Percentiles rank a stretch among this genome's conserved stretches.
phyloP scores from a whole-genome alignment of 2,797 vertebrate genomes.

The Gephyroberyx darwinii region DNA sequence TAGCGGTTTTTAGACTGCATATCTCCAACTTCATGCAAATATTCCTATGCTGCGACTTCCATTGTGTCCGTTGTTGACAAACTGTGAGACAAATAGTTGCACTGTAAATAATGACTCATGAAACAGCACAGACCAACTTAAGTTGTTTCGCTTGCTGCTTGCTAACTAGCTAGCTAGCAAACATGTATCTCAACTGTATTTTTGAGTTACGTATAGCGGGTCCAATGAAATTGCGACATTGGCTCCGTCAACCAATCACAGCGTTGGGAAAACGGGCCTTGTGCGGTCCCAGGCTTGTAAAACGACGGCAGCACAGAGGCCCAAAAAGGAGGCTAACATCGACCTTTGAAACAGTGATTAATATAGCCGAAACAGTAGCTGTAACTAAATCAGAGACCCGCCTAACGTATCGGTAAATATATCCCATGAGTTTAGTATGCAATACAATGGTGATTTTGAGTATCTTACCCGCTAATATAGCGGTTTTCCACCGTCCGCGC shows the following conservation, averaged over 20 bases:
- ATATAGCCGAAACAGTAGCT: conserved; percentile 15
- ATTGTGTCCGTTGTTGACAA: background rate
- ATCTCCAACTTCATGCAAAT: background rate
- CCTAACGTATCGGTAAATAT: background rate
- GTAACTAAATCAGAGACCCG: conserved; percentile 13
- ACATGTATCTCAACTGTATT: conserved; percentile 36
- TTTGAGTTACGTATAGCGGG: conserved; percentile 27
- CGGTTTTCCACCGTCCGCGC: conserved; percentile 83
- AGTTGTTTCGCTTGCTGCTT: background rate
- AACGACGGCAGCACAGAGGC: conserved; percentile 94
- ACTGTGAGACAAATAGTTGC: accelerated
- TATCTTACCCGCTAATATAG: conserved; percentile 75
- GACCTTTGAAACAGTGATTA: conserved; percentile 54
- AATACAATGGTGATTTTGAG: background rate
- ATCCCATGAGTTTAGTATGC: background rate
- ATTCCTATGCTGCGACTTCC: too few species aligned
- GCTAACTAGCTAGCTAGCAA: conserved; percentile 69
- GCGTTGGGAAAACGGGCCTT: conserved; percentile 56
- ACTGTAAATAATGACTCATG: accelerated
- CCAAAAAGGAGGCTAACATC: conserved; percentile 89
- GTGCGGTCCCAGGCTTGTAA: conserved; percentile 57
- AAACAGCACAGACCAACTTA: background rate
- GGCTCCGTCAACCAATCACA: conserved; percentile 63
- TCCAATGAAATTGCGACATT: conserved; percentile 58
- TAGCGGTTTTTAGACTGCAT: conserved; percentile 5